These are phyloP conservation scores for Pomacea maculata DNA, from an alignment of 1,140 invertebrate genomes.

Conservation along the genomic window DNA sequence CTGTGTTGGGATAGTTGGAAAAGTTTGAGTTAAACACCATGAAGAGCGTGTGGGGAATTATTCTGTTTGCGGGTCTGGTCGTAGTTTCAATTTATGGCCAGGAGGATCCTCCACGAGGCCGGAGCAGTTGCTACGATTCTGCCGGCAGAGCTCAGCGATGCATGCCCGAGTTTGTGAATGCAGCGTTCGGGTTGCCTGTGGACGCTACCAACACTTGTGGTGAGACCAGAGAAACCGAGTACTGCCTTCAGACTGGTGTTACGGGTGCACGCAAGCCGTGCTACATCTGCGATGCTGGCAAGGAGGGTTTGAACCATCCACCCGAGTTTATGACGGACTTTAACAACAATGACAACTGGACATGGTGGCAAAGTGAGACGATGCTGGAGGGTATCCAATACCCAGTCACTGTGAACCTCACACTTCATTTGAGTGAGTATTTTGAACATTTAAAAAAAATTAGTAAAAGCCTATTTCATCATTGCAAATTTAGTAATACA, in stretches of 20 bases:
- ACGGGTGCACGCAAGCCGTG: constrained; percentile 70
- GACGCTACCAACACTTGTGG: constrained; percentile 97
- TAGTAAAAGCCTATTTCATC: background rate
- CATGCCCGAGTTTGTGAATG: constrained; percentile 95
- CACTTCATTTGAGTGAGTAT: constrained; percentile 82
- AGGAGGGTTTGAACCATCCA: constrained; percentile 73
- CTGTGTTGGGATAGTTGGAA: constrained; percentile 11
- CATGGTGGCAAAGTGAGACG: constrained; percentile 99
- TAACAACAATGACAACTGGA: constrained; percentile 86
- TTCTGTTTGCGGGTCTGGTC: constrained; percentile 23
- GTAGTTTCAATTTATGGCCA: constrained; percentile 7
- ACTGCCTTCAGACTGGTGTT: constrained; percentile 87
- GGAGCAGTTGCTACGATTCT: constrained; percentile 67
- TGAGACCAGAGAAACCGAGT: constrained; percentile 64
- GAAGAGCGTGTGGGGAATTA: constrained; percentile 15
- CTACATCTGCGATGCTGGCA: constrained; percentile 70
- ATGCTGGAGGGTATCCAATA: constrained; percentile 92
- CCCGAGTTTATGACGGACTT: constrained; percentile 89
- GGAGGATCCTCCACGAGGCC: constrained; percentile 17
- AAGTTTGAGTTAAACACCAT: constrained; percentile 22
- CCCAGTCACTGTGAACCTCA: constrained; percentile 91
- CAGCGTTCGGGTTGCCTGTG: constrained; percentile 81
- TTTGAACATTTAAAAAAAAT: background rate
- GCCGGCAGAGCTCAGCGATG: constrained; percentile 78
- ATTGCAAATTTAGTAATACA: background rate